A percentile compares a stretch with the other conserved stretches of the same genome.
Conservation (phyloP, 92 coral and sea anemone species). For the Siderastrea radians region DNA sequence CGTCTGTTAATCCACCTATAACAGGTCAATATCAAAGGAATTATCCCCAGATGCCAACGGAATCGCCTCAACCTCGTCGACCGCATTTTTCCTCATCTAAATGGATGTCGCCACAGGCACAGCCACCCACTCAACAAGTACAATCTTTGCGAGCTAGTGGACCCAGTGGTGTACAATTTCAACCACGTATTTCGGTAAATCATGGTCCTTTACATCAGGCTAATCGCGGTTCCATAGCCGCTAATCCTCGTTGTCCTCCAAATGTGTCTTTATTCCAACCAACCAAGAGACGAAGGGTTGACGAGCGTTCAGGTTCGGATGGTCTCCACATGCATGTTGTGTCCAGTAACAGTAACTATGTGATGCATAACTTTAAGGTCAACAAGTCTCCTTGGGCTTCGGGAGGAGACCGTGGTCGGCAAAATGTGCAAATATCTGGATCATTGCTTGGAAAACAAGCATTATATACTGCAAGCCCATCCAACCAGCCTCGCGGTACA, state of each 20-base stretch:
- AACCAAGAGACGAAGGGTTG: conserved; percentile 20
- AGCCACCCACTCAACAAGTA: background rate
- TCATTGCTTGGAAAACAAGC: conserved; percentile 5
- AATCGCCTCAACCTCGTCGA: background rate
- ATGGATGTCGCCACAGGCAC: background rate
- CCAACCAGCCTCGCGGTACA: background rate
- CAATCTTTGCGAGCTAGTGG: background rate
- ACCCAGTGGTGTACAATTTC: background rate
- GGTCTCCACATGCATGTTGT: conserved; percentile 21
- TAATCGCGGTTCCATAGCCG: background rate
- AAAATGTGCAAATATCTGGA: background rate
- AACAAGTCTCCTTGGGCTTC: background rate
- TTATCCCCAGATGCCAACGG: background rate
- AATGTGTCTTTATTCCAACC: conserved; percentile 4
- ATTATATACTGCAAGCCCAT: background rate
- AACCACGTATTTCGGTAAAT: background rate
- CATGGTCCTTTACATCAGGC: background rate
- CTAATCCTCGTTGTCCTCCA: conserved; percentile 4
- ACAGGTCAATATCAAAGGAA: background rate
- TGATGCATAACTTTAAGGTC: conserved; percentile 44
- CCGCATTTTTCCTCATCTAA: background rate
- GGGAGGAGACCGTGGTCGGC: background rate
- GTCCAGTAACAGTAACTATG: conserved; percentile 16
- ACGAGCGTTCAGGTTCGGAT: background rate
- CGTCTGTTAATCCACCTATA: background rate